Evolutionary conservation across 2,113 vertebrate species (phyloP), one percentile per base, ranked within the genome.

Genomic region (Spheniscus mendiculus): DNA sequence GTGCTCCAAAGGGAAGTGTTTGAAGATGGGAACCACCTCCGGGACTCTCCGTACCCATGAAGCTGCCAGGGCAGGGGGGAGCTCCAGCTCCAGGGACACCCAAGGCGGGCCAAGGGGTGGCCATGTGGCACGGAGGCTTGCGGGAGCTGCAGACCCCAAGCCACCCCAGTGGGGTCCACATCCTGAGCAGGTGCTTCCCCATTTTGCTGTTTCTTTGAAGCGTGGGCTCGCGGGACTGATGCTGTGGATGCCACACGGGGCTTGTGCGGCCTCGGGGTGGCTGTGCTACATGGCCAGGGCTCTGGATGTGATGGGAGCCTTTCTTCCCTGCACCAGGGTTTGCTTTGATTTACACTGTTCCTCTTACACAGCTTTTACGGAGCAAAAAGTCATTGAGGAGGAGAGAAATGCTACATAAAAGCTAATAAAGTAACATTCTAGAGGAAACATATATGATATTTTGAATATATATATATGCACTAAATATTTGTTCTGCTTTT

Each of bases 171-270:
- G 55, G 32, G 16, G 6, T n/a, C 52, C 56, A 15, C 34, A 7
- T 11, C 15, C 29, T 10, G 18, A 42, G 50, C 22, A 84, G 47
- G 25, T 61, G 29, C 8, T 71, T 76, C 53, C 49, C 47, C 38
- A 9, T 53, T 67, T 49, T 84, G 22, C 23, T 14, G 11, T 32
- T 62, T 40, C 20, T 62, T 32, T 69, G 56, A 42, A 58, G 25
- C 1, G 1, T 5, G n/a, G 73, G 52, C 66, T 94, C 0, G 0
- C 2, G 6, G n/a, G 50, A 7, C 25, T 22, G 42, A 5, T 16
- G 29, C 58, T 61, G 56, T 5, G 21, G 49, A 16, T 80, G 66
- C 12, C 81, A 63, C 40, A 5, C 0, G 0, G 56, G 66, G 27
- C 36, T 63, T 25, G 50, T 4, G 15, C 47, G 85, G 16, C 40